Conservation (phyloP, 2,797 vertebrate genomes). For the Momotus momota region DNA sequence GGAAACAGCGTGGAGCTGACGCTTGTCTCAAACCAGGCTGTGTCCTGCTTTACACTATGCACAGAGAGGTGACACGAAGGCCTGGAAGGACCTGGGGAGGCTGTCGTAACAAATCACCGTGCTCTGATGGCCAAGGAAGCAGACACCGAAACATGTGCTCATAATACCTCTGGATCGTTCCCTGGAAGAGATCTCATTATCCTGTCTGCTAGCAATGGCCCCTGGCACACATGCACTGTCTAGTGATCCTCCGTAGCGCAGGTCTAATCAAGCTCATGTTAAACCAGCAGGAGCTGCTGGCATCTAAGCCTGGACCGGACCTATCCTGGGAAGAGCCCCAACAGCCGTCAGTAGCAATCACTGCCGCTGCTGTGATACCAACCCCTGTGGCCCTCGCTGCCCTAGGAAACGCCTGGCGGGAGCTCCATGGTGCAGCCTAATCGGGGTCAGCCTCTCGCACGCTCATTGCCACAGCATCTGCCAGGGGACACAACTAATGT, state of each 20-base stretch:
- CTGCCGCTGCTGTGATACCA: background rate
- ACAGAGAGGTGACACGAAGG: background rate
- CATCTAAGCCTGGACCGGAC: background rate
- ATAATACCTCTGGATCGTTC: background rate
- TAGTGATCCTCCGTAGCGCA: background rate
- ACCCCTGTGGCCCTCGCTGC: background rate
- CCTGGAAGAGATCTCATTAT: background rate
- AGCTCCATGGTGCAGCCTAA: background rate
- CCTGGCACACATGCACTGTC: constrained; percentile 2
- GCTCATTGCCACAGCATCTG: background rate
- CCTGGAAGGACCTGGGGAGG: background rate
- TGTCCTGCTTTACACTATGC: background rate
- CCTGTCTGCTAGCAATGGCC: background rate
- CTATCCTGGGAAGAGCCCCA: constrained; percentile 45
- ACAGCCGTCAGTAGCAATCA: constrained; percentile 31
- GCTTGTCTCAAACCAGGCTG: background rate
- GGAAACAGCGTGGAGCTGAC: rapidly evolving
- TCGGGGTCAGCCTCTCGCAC: background rate
- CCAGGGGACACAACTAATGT: background rate
- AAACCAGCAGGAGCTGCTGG: constrained; percentile 63
- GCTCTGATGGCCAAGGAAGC: background rate
- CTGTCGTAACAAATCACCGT: background rate
- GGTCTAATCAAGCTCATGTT: constrained; percentile 42
- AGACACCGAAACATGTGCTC: background rate
- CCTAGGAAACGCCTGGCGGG: background rate